Evolutionary conservation across 2,113 vertebrate genomes (phyloP).

Genomic region (Mola mola): DNA sequence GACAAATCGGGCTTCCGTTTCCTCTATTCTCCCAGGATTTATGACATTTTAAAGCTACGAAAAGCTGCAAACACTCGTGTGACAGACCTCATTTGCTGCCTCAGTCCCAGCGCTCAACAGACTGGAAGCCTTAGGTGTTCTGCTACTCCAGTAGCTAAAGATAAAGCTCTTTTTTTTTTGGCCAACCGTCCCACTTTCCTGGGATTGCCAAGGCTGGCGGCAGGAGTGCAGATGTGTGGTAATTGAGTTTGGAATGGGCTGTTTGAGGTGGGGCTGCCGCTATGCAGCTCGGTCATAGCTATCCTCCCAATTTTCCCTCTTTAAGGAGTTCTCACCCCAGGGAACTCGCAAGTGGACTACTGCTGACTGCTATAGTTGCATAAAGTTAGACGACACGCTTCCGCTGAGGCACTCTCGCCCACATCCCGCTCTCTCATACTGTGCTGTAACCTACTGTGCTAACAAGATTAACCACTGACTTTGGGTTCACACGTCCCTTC

Average conservation of each 20-base stretch:
- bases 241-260: constrained; percentile 73
- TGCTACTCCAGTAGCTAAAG: constrained; percentile 60
- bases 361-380: constrained; percentile 31
- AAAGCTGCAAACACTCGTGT: constrained; percentile 67
- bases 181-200: constrained; percentile 33
- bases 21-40: constrained; percentile 46
- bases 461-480: constrained; percentile 49
- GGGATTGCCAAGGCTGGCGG: constrained; percentile 53
- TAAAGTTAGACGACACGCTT: constrained; percentile 29
- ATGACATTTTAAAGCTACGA: constrained; percentile 57
- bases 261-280: constrained; percentile 68
- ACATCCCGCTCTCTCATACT: constrained; percentile 29
- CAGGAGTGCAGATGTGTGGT: constrained; percentile 65
- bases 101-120: constrained; percentile 45
- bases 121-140: constrained; percentile 62
- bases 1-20: constrained; percentile 36
- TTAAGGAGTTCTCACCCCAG: constrained; percentile 44
- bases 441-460: constrained; percentile 20
- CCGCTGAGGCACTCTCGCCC: constrained; percentile 14
- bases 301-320: constrained; percentile 61
- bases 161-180: constrained; percentile 47
- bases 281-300: constrained; percentile 62
- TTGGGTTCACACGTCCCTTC: constrained; percentile 11
- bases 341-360: constrained; percentile 38
- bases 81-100: constrained; percentile 69